phyloP scores from a whole-genome alignment of 2,113 vertebrate species.

The Leuciscus idus region DNA sequence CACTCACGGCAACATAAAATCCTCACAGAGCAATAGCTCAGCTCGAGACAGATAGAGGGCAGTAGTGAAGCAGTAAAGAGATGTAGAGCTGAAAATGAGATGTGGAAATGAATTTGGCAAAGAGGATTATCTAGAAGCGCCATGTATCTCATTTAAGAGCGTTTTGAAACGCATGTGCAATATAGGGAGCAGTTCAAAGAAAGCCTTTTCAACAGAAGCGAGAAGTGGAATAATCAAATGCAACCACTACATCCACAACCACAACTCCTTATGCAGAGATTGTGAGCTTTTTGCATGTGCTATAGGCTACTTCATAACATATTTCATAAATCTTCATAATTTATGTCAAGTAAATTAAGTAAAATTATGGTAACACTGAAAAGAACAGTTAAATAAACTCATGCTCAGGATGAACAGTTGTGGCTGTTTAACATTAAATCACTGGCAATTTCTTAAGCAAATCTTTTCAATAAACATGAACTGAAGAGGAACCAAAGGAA shows the following conservation, averaged over 20 bases:
- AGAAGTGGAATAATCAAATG: not conserved
- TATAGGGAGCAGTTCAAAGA: conserved; percentile 18
- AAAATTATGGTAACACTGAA: not conserved
- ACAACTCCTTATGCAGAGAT: not conserved
- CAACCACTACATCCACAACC: not conserved
- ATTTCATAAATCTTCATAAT: not conserved
- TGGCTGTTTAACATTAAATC: not conserved
- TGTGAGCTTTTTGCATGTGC: not conserved
- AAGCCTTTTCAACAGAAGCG: not conserved
- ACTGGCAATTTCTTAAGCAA: not conserved
- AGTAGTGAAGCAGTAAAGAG: conserved; percentile 16
- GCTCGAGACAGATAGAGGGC: conserved; percentile 42
- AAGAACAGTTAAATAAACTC: not conserved
- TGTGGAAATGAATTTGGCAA: conserved; percentile 28
- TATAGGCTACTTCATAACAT: not conserved
- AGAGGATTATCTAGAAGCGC: conserved; percentile 45
- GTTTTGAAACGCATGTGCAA: not conserved
- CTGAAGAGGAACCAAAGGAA: not conserved
- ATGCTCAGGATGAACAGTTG: not conserved
- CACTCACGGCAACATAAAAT: not conserved
- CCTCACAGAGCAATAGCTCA: not conserved
- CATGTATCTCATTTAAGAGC: conserved; percentile 25
- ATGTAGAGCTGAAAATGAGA: not conserved
- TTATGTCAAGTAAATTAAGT: too few relatives aligned
- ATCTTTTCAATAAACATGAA: not conserved